phyloP scores from a whole-genome alignment of 2,113 vertebrate species.

The Gopherus evgoodei region DNA sequence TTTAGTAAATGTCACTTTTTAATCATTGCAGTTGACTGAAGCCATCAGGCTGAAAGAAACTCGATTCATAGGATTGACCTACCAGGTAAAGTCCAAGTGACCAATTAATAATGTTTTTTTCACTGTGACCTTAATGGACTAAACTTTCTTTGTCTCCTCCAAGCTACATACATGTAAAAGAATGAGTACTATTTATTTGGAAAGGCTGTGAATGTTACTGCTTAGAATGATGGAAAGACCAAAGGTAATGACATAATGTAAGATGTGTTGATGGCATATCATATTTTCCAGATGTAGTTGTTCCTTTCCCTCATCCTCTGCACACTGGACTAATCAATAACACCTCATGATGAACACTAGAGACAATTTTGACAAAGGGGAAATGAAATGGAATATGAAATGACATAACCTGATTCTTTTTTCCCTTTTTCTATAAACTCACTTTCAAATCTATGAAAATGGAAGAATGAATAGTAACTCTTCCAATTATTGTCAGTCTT shows the following conservation, averaged over 20 bases:
- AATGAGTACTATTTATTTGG: not conserved
- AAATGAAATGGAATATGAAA: not conserved
- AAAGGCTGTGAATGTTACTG: not conserved
- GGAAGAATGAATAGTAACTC: not conserved
- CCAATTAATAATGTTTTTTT: not conserved
- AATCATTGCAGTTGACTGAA: not conserved
- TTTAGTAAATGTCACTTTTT: not conserved
- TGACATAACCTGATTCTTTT: not conserved
- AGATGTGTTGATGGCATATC: fast-evolving
- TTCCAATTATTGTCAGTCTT: not conserved
- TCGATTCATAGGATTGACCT: not conserved
- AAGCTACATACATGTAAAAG: not conserved
- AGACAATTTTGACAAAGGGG: not conserved
- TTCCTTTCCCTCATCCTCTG: not conserved
- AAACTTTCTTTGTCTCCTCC: not conserved
- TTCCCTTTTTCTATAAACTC: not conserved
- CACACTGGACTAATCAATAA: not conserved
- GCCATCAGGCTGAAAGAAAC: not conserved
- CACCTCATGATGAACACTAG: not conserved
- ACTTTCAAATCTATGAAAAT: not conserved
- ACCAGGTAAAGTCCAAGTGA: not conserved
- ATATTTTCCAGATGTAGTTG: not conserved
- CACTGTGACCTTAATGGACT: not conserved
- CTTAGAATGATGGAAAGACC: not conserved
- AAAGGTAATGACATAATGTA: not conserved